These are phyloP conservation scores for Norana najaformis DNA, from an alignment of 2,888 invertebrate species.

Conservation along the genomic window DNA sequence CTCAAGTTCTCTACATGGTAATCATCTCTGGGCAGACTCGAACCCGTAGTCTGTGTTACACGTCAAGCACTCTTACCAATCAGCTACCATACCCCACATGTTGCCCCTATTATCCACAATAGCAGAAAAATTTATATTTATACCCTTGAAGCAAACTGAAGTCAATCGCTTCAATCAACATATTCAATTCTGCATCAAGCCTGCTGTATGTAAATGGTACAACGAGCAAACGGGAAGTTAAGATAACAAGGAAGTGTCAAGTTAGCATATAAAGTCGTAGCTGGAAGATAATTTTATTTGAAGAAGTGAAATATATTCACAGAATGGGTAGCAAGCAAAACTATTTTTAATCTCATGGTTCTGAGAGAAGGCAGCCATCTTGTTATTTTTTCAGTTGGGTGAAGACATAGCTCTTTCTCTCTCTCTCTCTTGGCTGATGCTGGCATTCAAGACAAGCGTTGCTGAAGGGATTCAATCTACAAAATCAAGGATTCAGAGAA, in stretches of 20 bases:
- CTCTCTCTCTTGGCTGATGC: background rate
- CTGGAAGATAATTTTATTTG: background rate
- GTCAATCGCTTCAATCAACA: background rate
- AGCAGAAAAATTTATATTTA: no score
- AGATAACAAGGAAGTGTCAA: no score
- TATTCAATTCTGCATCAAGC: background rate
- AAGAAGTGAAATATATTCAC: background rate
- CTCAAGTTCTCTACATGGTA: no score
- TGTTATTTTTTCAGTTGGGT: no score
- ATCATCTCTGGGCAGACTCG: no score
- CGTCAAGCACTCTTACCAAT: no score
- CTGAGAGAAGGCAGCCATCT: background rate
- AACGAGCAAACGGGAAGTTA: background rate
- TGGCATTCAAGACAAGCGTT: background rate
- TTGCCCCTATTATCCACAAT: no score
- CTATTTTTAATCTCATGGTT: background rate
- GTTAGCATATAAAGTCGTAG: no score
- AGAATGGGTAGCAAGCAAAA: background rate
- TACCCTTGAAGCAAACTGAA: background rate
- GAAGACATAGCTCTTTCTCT: no score
- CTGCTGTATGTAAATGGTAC: background rate
- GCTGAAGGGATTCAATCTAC: slow-evolving; percentile 22
- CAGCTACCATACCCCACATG: no score
- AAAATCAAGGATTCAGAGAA: background rate
- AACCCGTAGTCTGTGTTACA: no score